These are phyloP conservation scores for Neodiprion pinetum DNA, from an alignment of 1,140 invertebrate species.

Conservation along the genomic window DNA sequence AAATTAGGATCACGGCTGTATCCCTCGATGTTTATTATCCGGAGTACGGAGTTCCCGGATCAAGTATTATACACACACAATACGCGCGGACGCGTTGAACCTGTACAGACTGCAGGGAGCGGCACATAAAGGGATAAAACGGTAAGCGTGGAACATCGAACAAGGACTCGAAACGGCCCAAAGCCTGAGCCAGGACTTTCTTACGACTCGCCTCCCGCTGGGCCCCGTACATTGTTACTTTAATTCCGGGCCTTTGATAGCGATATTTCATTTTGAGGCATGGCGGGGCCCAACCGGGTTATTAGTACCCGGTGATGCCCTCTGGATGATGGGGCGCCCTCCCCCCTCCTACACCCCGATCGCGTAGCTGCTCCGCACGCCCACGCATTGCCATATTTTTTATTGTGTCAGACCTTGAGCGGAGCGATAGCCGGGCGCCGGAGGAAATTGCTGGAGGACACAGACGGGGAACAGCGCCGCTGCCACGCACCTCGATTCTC, in stretches of 20 bases:
- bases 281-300: conserved; percentile 34
- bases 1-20: background rate
- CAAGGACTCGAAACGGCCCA: background rate
- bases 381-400: conserved; percentile 1
- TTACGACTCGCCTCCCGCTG: conserved; percentile 15
- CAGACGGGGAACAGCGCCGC: too few relatives aligned
- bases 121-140: conserved; percentile 3
- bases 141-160: background rate
- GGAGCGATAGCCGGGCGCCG: background rate
- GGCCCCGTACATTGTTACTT: conserved; percentile 34
- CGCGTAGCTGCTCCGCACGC: background rate
- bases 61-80: background rate
- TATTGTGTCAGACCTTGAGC: background rate
- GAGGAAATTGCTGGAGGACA: too few relatives aligned
- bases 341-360: background rate
- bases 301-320: conserved; percentile 33
- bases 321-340: background rate
- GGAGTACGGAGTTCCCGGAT: background rate
- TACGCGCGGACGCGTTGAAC: background rate
- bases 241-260: conserved; percentile 39
- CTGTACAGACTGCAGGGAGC: background rate
- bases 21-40: background rate
- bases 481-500: background rate
- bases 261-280: conserved; percentile 39
- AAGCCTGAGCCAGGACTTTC: conserved; percentile 16